Percentiles rank a stretch among this genome's conserved stretches.
phyloP scores from a whole-genome alignment of 2,113 vertebrate species.

The Bungarus multicinctus region DNA sequence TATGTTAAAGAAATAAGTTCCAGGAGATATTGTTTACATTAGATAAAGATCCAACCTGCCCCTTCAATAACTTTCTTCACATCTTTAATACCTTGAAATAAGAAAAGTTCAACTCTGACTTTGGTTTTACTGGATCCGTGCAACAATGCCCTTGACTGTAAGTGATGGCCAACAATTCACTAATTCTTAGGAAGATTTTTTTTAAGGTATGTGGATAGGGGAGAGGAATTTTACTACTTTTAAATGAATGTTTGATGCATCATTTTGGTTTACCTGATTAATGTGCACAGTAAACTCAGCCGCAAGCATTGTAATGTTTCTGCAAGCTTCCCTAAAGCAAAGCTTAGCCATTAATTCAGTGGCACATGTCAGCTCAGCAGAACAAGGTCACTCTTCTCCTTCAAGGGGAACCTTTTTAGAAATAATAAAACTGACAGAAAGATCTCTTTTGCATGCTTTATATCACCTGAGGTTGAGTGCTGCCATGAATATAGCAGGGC shows the following conservation, averaged over 20 bases:
- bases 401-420: constrained; percentile 87
- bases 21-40: constrained; percentile 42
- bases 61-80: background rate
- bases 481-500: constrained; percentile 78
- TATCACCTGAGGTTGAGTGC: constrained; percentile 80
- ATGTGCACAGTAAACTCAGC: constrained; percentile 74
- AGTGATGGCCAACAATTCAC: constrained; percentile 69
- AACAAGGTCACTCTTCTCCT: constrained; percentile 83
- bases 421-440: constrained; percentile 88
- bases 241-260: constrained; percentile 79
- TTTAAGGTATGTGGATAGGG: constrained; percentile 28
- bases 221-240: constrained; percentile 72
- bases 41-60: constrained; percentile 36
- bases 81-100: constrained; percentile 38
- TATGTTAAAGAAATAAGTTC: constrained; percentile 30
- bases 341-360: constrained; percentile 80
- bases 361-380: constrained; percentile 82
- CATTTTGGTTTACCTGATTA: constrained; percentile 75
- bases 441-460: constrained; percentile 85
- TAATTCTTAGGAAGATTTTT: constrained; percentile 71
- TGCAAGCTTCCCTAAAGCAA: constrained; percentile 74
- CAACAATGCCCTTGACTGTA: constrained; percentile 67
- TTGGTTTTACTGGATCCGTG: constrained; percentile 56
- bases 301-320: constrained; percentile 76
- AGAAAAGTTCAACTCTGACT: constrained; percentile 49